Base-by-base conservation (phyloP, 2,888 invertebrate species). In the Camptogramma bilineatum region DNA sequence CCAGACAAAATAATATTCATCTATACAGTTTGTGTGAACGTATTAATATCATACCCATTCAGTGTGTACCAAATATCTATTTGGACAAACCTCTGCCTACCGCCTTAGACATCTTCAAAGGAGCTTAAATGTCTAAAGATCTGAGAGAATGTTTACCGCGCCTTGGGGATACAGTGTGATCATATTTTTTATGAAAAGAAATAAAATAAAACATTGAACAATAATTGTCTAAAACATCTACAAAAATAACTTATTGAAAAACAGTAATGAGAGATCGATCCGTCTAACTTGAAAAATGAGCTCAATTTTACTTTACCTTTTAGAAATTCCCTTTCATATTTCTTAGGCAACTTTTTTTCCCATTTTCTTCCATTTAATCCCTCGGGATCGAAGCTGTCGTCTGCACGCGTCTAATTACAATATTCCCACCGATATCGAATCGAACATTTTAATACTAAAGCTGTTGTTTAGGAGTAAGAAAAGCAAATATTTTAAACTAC, bases 351-450 rank as follows among this genome's bases (percentile, higher is more conserved):
- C 13, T 39, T 44, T 44, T 44, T 44, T 42, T 44, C 13, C 16
- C 44, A 44, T 44, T 44, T 44, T 52, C 50, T 18, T 51, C 62
- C 54, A 56, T 62, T 70, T 62, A 71, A 73, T 39, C 56, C 60
- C 61, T 48, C 62, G 52, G 24, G 66, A 75, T 76, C 76, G 75
- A 75, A n/a, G n/a, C 72, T 61, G 73, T 79, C 81, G 79, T 77
- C 75, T 74, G 75, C 78, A 79, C 56, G 55, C 47, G 52, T 58
- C 71, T 79, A 78, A 81, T 81, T 80, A 79, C 73, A 73, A 73
- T 74, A 70, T 74, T 73, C 68, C 60, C 69, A 71, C 71, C 54
- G 48, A 62, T 58, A 66, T 62, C 50, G 46, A 56, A 62, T 39
- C 4, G 54, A 46, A 58, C 48, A 54, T 64, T 64, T 53, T 63